Base-by-base conservation (phyloP, 2,888 invertebrate species). In the Zele albiditarsus region DNA sequence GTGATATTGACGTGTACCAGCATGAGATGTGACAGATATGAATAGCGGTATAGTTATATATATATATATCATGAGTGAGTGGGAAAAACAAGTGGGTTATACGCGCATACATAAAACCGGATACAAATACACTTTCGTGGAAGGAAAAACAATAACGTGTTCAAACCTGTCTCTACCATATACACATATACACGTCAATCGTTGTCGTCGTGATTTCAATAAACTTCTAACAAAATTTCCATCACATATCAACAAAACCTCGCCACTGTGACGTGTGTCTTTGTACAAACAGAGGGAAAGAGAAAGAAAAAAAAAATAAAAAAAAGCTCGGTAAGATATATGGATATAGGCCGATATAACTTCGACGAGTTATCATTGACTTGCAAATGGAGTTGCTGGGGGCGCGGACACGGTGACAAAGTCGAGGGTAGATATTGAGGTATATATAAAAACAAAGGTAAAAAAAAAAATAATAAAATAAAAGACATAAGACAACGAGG, bases 281-380 rank as follows among this genome's bases (percentile, higher is more conserved):
- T 3, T 62, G 38, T 14, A 27, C 8, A 25, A 28, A 25, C 23
- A 28, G 20, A 25, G 6, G 60, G 16, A 23, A 27, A 31, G 60
- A 42, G 25, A 42, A 16, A n/a, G 20, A 46, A 10, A 33, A 38
- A 23, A 14, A 42, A 53, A 20, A 53, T 5, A 46, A 28, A 49
- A 67, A 46, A 49, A 27, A 12, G 20, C 23, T 27, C 16, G 38
- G 78, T 77, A 75, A 78, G 80, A 80, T 82, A 82, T 81, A 81
- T 80, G 82, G 81, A 83, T 65, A 73, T 82, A 83, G 81, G 79
- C 80, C 81, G 82, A 81, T 82, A 83, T 82, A 80, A 83, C 79
- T 77, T 73, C 53, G 65, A n/a, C 27, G 71, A 75, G 80, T 81
- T 77, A 74, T 78, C 80, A 81, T 82, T 82, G 81, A 84, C 81